Evolutionary conservation across 2,888 invertebrate species (phyloP).

Genomic region (Phaonia tiefii): DNA sequence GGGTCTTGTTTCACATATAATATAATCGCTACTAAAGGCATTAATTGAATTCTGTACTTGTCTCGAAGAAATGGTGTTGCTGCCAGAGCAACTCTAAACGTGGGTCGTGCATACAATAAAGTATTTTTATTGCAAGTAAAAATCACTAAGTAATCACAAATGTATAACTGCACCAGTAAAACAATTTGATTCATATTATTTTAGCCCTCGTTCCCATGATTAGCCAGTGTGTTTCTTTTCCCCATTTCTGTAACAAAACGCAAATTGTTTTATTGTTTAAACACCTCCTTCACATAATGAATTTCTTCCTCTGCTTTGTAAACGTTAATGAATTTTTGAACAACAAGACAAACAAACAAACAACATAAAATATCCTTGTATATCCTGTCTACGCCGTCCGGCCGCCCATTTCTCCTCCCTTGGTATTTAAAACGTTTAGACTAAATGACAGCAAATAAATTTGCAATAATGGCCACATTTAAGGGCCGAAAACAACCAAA

Average conservation of each 20-base stretch:
- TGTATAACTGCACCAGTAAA: no score
- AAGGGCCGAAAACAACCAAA: constrained; percentile 47
- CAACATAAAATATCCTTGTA: constrained; percentile 30
- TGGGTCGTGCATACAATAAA: no score
- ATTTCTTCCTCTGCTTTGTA: constrained; percentile 31
- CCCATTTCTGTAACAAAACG: neutral
- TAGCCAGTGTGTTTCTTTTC: neutral
- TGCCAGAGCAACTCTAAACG: no score
- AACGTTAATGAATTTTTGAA: constrained; percentile 53
- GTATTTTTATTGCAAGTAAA: no score
- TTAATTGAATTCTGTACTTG: no score
- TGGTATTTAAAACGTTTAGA: neutral
- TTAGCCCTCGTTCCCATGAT: neutral
- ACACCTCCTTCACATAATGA: constrained; percentile 34
- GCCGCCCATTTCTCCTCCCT: no score
- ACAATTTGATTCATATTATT: no score
- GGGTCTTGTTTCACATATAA: no score
- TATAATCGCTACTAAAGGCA: no score
- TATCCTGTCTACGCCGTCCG: neutral
- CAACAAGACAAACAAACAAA: constrained; percentile 48
- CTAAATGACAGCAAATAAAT: constrained; percentile 54
- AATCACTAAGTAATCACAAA: no score
- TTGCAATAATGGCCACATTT: constrained; percentile 50
- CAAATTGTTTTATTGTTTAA: constrained; percentile 46
- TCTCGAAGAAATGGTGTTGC: no score